Conservation (phyloP, 2,888 invertebrate species). For the Escarpia spicata region DNA sequence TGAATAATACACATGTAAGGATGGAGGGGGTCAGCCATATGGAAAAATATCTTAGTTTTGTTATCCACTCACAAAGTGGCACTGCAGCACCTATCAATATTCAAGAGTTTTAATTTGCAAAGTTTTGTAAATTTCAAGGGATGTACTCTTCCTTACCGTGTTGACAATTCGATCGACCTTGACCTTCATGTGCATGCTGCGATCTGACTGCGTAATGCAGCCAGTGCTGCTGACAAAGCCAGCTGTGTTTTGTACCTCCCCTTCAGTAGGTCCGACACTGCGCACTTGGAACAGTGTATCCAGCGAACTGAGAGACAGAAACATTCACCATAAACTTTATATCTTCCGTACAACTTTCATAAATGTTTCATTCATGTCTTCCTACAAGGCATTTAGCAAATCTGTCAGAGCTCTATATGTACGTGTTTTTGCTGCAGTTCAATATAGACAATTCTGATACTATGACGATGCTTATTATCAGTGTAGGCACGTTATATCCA, state of each 20-base stretch:
- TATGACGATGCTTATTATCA: no score
- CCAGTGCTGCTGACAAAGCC: constrained; percentile 44
- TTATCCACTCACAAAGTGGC: background rate
- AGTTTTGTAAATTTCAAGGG: background rate
- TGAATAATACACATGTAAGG: no score
- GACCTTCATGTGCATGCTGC: constrained; percentile 43
- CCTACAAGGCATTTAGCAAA: background rate
- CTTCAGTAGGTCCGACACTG: background rate
- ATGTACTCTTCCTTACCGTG: constrained; percentile 38
- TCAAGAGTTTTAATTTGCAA: background rate
- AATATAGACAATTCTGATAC: no score
- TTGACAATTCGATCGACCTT: constrained; percentile 43
- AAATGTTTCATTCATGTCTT: background rate
- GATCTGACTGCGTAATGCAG: constrained; percentile 43
- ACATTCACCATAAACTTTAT: background rate
- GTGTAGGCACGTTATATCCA: background rate
- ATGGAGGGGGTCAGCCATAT: background rate
- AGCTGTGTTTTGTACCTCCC: constrained; percentile 37
- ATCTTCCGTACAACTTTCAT: background rate
- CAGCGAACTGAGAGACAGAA: background rate
- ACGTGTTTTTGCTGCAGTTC: background rate
- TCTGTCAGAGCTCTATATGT: background rate
- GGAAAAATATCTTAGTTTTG: background rate
- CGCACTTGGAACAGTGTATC: constrained; percentile 6
- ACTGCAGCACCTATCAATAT: background rate